phyloP scores from a whole-genome alignment of 37 sponge, comb jelly and placozoan genomes.

The Halichondria panicea region DNA sequence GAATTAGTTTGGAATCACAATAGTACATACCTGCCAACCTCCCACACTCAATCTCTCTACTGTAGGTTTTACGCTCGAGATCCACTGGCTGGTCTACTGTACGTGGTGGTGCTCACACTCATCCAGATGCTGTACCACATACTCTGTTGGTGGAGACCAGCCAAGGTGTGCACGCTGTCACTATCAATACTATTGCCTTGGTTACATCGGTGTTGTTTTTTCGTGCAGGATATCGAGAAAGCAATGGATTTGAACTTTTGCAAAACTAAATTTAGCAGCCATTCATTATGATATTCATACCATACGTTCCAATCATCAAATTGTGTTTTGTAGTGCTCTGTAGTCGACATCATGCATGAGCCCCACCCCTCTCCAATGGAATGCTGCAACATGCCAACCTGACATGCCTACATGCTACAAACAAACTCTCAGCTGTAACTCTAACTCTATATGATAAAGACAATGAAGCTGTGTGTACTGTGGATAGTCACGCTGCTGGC shows the following conservation, averaged over 20 bases:
- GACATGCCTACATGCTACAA: no score
- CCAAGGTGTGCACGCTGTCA: conserved; percentile 19
- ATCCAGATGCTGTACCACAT: conserved; percentile 32
- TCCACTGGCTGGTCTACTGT: conserved; percentile 68
- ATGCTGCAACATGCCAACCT: no score
- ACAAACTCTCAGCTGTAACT: no score
- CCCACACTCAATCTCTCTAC: neutral
- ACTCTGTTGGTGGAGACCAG: conserved; percentile 45
- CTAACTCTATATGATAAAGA: no score
- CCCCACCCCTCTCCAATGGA: no score
- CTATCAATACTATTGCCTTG: no score
- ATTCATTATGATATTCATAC: neutral
- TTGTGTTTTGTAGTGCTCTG: no score
- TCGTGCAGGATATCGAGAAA: conserved; percentile 13
- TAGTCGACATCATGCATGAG: no score
- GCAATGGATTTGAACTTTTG: no score
- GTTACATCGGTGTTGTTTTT: neutral
- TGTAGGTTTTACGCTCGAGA: conserved; percentile 31
- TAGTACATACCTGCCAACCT: neutral
- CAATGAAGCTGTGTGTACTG: no score
- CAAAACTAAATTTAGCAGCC: neutral
- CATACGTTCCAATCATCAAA: neutral
- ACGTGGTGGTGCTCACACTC: conserved; percentile 50
- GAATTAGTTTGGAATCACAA: neutral
- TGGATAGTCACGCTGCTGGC: no score